Base-by-base conservation (phyloP, 2,797 vertebrate species). In the Salmo trutta region DNA sequence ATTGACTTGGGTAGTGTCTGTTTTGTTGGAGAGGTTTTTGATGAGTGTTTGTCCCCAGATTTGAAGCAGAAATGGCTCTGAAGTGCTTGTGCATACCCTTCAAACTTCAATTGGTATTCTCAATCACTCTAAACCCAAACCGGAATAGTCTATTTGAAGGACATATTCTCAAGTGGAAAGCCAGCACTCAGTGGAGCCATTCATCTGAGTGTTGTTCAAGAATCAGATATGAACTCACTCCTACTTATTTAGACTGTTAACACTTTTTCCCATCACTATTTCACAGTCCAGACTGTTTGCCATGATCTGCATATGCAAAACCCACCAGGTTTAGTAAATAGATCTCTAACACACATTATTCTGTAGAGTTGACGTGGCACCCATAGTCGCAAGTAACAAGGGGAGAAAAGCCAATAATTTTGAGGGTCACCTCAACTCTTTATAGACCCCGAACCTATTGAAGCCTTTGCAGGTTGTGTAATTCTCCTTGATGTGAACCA, bases 61-160 rank as follows among this genome's bases (percentile, higher is more conserved):
- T 74, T 21, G 51, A n/a, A 47, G 21, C 79, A 36, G 62, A n/a
- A 62, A 73, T 67, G 47, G 41, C 6, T 65, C 47, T 21, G 10
- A 62, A 69, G 62, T 73, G 47, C 51, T 75, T 41, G 17, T 36
- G 27, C 41, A 16, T 29, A 65, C 71, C 68, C 78, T 79, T 79
- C 78, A 79, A 47, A 29, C 41, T 41, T 75, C 33, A 62, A 71
- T 47, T 74, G 77, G n/a, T 12, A 62, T 67, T 65, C 73, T 29
- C 52, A 29, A 62, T 64, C 29, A 51, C 27, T 16, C 68, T 68
- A 53, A 71, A 56, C 21, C 53, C 33, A 71, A 79, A 27, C 73
- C n/a, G 47, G 52, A 75, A 79, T 71, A 64, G 78, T 10, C 33
- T 71, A 47, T 79, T 75, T 75, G 68, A 75, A 75, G 78, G 74